Percentiles rank a stretch among this genome's conserved stretches.
Conservation (phyloP, 1,140 invertebrate genomes). For the Platyura marginata region DNA sequence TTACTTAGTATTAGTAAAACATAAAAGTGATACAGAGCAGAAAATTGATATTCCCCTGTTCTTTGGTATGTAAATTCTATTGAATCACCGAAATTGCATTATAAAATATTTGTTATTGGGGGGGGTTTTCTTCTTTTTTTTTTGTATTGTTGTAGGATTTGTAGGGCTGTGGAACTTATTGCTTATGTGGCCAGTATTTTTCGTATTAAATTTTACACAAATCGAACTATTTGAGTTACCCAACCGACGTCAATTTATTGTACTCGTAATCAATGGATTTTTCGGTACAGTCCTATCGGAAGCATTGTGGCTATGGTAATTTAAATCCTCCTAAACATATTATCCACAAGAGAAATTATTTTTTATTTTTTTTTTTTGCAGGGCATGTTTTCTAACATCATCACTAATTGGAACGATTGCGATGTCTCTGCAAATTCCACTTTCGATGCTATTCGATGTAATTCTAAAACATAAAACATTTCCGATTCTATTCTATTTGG, state of each 20-base stretch:
- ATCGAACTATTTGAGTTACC: constrained; percentile 69
- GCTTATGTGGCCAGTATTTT: constrained; percentile 71
- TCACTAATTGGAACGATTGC: constrained; percentile 69
- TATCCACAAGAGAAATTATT: constrained; percentile 7
- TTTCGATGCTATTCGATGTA: constrained; percentile 68
- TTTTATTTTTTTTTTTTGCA: constrained; percentile 21
- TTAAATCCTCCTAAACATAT: constrained; percentile 1
- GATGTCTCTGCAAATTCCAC: constrained; percentile 65
- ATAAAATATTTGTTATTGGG: too few relatives aligned
- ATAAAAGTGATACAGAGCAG: constrained; percentile 69
- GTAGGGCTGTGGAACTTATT: constrained; percentile 70
- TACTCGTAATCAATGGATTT: constrained; percentile 67
- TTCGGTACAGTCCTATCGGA: constrained; percentile 73
- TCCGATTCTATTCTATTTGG: constrained; percentile 58
- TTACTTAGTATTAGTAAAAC: constrained; percentile 64
- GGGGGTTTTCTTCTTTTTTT: constrained; percentile 13
- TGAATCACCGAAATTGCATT: too few relatives aligned
- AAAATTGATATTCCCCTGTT: constrained; percentile 80
- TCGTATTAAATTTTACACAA: constrained; percentile 59
- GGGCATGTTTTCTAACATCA: constrained; percentile 79
- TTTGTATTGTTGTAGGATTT: too few relatives aligned
- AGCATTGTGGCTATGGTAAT: constrained; percentile 73
- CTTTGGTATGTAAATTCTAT: constrained; percentile 42
- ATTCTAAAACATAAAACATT: constrained; percentile 55
- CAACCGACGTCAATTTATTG: constrained; percentile 53